These are phyloP conservation scores for Sparus aurata DNA, from an alignment of 2,797 vertebrate species.

Conservation along the genomic window DNA sequence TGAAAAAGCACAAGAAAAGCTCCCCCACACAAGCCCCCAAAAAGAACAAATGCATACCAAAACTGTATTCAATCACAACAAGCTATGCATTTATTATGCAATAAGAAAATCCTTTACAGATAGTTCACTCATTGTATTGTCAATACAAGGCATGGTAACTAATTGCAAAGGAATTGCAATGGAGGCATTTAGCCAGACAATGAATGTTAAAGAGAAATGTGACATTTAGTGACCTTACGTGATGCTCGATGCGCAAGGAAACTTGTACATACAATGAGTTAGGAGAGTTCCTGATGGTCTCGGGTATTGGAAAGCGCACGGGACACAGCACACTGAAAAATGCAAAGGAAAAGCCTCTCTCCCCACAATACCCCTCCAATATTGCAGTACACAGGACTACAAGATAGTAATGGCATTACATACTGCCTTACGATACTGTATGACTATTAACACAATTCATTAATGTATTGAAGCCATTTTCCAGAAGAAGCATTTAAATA, in stretches of 20 bases:
- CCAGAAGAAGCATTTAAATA: slow-evolving; percentile 78
- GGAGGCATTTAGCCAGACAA: slow-evolving; percentile 76
- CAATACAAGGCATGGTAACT: slow-evolving; percentile 84
- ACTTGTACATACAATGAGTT: slow-evolving; percentile 87
- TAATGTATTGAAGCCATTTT: slow-evolving; percentile 60
- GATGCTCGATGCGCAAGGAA: slow-evolving; percentile 84
- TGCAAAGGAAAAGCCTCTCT: slow-evolving; percentile 82
- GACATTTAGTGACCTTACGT: slow-evolving; percentile 84
- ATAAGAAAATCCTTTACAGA: slow-evolving; percentile 86
- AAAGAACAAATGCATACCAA: slow-evolving; percentile 89
- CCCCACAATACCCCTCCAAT: slow-evolving; percentile 75
- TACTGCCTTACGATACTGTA: slow-evolving; percentile 50
- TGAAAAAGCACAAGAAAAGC: slow-evolving; percentile 90
- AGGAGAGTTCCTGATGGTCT: slow-evolving; percentile 84
- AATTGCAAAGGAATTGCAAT: slow-evolving; percentile 84
- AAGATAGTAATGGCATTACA: slow-evolving; percentile 63
- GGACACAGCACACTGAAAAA: slow-evolving; percentile 88
- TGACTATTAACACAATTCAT: slow-evolving; percentile 52
- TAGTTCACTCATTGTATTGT: slow-evolving; percentile 84
- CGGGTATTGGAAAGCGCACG: slow-evolving; percentile 85
- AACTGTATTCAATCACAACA: slow-evolving; percentile 85
- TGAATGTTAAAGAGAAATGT: slow-evolving; percentile 79
- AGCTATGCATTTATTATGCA: slow-evolving; percentile 90
- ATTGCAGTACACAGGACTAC: slow-evolving; percentile 57
- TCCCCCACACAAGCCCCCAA: slow-evolving; percentile 82